Evolutionary conservation across 2,113 vertebrate genomes (phyloP).

Genomic region (Silurus asotus): DNA sequence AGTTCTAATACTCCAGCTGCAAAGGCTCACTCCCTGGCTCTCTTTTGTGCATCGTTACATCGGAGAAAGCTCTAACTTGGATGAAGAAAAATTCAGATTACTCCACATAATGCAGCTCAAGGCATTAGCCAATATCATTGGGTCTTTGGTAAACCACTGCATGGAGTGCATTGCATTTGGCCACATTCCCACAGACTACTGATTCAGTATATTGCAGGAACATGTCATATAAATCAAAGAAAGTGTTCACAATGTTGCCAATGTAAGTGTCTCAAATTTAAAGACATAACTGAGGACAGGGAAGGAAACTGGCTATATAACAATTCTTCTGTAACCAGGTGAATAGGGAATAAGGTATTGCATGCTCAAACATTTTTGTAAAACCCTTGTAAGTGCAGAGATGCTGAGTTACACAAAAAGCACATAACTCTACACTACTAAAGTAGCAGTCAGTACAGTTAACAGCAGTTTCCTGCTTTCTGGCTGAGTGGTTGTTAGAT

Average conservation of each 20-base stretch:
- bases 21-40: conserved; percentile 31
- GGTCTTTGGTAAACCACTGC: conserved; percentile 18
- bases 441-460: neutral
- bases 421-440: neutral
- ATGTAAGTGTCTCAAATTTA: conserved; percentile 18
- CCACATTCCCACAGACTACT: conserved; percentile 12
- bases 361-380: neutral
- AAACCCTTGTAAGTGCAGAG: neutral
- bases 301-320: neutral
- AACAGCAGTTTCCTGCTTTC: neutral
- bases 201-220: neutral
- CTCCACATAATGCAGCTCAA: conserved; percentile 23
- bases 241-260: conserved; percentile 15
- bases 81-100: conserved; percentile 28
- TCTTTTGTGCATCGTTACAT: conserved; percentile 18
- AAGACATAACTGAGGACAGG: neutral
- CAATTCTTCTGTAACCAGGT: conserved; percentile 4
- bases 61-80: conserved; percentile 25
- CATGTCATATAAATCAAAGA: conserved; percentile 4
- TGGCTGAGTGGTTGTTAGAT: neutral
- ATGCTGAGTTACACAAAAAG: conserved; percentile 14
- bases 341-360: neutral
- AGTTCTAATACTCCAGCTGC: conserved; percentile 40
- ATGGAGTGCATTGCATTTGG: conserved; percentile 10
- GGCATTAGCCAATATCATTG: neutral